phyloP scores from a whole-genome alignment of 2,888 invertebrate genomes.

The Pammene fasciana region DNA sequence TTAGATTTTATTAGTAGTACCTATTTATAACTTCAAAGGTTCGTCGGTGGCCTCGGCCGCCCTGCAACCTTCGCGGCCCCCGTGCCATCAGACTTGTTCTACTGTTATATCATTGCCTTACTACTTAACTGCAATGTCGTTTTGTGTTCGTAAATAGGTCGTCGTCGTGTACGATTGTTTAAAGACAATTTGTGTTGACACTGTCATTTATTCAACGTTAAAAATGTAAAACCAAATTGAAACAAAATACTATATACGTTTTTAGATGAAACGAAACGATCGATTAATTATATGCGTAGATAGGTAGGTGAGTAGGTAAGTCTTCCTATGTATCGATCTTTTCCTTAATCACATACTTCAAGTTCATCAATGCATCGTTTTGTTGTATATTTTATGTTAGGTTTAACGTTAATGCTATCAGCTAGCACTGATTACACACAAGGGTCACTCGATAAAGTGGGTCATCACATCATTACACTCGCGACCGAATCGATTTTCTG shows the following conservation, averaged over 20 bases:
- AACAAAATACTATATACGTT: no score
- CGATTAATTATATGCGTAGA: no score
- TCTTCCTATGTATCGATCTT: background rate
- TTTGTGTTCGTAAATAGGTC: conserved; percentile 45
- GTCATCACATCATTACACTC: conserved; percentile 38
- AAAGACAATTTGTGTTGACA: background rate
- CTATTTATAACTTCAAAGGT: conserved; percentile 41
- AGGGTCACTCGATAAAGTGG: conserved; percentile 39
- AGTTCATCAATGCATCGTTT: conserved; percentile 8
- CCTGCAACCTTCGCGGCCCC: conserved; percentile 78
- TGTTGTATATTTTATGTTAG: conserved; percentile 7
- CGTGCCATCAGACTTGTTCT: conserved; percentile 56
- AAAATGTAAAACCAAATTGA: no score
- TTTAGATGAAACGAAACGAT: background rate
- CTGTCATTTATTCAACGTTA: background rate
- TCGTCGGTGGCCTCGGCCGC: conserved; percentile 68
- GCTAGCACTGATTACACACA: conserved; percentile 21
- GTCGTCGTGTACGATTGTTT: conserved; percentile 44
- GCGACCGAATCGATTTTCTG: conserved; percentile 33
- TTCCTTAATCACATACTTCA: background rate
- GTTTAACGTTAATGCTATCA: conserved; percentile 13
- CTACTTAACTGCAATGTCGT: conserved; percentile 33
- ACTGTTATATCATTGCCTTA: conserved; percentile 39
- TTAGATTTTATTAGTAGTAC: conserved; percentile 14
- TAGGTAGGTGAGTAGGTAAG: no score